phyloP scores from a whole-genome alignment of 2,113 vertebrate genomes.

The Martes martes region DNA sequence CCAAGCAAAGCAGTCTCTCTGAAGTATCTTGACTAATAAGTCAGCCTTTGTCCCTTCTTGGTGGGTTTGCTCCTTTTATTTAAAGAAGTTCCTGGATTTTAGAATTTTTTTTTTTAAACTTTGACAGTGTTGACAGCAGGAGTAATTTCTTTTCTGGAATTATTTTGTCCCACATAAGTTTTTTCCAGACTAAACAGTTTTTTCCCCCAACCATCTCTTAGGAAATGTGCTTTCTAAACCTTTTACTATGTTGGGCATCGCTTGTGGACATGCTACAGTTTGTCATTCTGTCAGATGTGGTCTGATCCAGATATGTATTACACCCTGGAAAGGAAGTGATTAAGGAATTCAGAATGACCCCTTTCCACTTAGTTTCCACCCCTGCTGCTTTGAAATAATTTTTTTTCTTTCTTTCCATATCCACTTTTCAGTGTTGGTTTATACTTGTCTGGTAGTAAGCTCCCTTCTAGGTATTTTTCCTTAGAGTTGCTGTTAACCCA shows the following conservation, averaged over 20 bases:
- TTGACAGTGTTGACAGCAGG: not conserved
- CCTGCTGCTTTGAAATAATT: not conserved
- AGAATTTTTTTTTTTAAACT: not conserved
- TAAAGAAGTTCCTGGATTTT: not conserved
- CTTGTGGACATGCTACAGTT: not conserved
- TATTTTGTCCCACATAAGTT: not conserved
- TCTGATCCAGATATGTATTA: not conserved
- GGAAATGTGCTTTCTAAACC: not conserved
- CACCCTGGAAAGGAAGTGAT: not conserved
- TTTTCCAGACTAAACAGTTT: not conserved
- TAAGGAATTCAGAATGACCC: not conserved
- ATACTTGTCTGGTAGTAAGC: not conserved
- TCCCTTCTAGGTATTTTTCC: not conserved
- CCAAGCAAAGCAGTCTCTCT: not conserved
- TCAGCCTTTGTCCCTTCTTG: slow-evolving; percentile 22
- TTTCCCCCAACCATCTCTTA: not conserved
- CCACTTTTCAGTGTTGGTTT: not conserved
- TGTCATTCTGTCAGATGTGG: not conserved
- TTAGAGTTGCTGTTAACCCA: not conserved
- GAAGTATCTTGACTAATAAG: not conserved
- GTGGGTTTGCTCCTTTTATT: slow-evolving; percentile 15
- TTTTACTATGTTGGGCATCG: not conserved
- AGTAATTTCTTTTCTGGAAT: slow-evolving; percentile 10
- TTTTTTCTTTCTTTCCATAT: not conserved
- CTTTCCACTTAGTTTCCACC: not conserved